Evolutionary conservation across 2,113 vertebrate species (phyloP).

Genomic region (Malurus melanocephalus): DNA sequence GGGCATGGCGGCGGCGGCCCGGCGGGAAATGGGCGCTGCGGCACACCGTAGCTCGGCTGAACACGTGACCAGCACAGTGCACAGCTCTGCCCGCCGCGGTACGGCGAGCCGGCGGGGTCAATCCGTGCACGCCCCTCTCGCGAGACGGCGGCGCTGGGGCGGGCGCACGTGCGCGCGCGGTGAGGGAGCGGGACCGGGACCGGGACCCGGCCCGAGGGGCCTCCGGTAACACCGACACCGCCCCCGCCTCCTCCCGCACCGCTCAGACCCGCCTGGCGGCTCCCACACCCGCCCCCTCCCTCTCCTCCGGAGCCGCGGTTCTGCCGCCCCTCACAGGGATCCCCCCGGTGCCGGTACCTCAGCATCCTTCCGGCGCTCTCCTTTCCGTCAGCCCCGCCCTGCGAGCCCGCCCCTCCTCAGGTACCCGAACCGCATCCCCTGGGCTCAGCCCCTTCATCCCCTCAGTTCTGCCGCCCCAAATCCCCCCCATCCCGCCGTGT

Average conservation of each 20-base stretch:
- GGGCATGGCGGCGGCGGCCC: conserved; percentile 73
- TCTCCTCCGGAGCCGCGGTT: not conserved
- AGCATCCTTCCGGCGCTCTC: not conserved
- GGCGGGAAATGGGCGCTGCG: not conserved
- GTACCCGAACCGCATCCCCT: not conserved
- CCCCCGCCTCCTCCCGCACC: not conserved
- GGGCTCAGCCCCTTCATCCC: no score
- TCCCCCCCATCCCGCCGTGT: fast-evolving
- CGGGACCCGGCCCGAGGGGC: conserved; percentile 5
- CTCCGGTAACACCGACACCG: conserved; percentile 17
- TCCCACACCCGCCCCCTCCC: not conserved
- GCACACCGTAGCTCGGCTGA: not conserved
- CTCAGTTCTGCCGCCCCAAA: not conserved
- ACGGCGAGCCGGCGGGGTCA: not conserved
- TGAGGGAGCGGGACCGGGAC: not conserved
- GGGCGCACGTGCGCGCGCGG: conserved; percentile 20
- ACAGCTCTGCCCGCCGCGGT: fast-evolving
- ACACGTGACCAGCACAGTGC: not conserved
- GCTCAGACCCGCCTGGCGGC: not conserved
- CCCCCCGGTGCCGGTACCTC: not conserved
- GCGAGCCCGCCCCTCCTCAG: not conserved
- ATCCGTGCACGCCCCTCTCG: not conserved
- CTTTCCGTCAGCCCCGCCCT: no score
- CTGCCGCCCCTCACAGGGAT: not conserved
- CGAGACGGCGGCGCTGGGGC: not conserved